Conservation (phyloP, 2,888 invertebrate genomes). For the Phalera bucephala region DNA sequence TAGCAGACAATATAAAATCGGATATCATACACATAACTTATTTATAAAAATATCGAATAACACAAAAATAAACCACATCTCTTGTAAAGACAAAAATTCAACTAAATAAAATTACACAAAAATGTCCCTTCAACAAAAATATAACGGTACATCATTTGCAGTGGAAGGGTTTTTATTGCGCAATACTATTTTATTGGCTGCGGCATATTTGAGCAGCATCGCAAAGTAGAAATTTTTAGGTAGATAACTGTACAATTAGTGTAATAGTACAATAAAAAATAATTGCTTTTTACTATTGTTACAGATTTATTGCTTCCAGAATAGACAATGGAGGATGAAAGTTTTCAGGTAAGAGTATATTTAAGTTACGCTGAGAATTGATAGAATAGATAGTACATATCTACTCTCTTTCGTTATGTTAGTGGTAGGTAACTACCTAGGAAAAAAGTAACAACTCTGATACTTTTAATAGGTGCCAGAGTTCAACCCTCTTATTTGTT, state of each 20-base stretch:
- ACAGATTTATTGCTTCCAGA: conserved; percentile 10
- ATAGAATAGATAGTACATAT: too few species aligned
- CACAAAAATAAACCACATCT: conserved; percentile 7
- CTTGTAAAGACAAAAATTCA: conserved; percentile 7
- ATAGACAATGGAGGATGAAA: neutral
- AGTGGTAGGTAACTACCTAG: too few species aligned
- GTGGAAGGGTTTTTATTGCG: conserved; percentile 23
- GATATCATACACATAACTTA: too few species aligned
- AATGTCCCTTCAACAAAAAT: conserved; percentile 2
- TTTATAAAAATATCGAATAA: too few species aligned
- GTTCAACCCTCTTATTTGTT: too few species aligned
- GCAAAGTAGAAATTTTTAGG: too few species aligned
- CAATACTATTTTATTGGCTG: conserved; percentile 11
- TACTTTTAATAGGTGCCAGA: too few species aligned
- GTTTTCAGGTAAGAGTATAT: conserved; percentile 5
- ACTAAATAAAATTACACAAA: conserved; percentile 20
- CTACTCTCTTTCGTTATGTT: too few species aligned
- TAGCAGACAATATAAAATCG: too few species aligned
- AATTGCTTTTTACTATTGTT: conserved; percentile 15
- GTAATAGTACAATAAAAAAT: neutral
- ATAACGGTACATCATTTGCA: conserved; percentile 10
- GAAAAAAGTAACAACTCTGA: too few species aligned
- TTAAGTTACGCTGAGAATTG: too few species aligned
- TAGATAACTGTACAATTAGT: neutral
- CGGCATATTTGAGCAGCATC: conserved; percentile 4